A percentile compares a stretch with the other conserved stretches of the same genome.
These are phyloP conservation scores for Spodoptera litura DNA, from an alignment of 1,140 invertebrate species.

Conservation along the genomic window DNA sequence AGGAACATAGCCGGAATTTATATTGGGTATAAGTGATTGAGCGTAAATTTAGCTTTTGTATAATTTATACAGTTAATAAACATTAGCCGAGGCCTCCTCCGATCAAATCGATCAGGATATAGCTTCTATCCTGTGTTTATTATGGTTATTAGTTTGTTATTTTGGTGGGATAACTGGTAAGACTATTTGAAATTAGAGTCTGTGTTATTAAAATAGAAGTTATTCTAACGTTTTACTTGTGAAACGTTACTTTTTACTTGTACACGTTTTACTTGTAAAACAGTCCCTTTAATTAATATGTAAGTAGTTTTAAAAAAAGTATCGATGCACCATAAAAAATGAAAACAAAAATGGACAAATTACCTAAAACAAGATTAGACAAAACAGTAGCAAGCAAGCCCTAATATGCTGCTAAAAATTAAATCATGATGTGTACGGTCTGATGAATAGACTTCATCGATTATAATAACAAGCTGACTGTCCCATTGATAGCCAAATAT, in stretches of 20 bases:
- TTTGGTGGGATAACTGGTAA: neutral
- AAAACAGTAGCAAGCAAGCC: neutral
- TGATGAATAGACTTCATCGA: neutral
- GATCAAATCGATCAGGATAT: slow-evolving; percentile 45
- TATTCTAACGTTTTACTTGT: too few relatives aligned
- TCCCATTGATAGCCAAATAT: slow-evolving; percentile 59
- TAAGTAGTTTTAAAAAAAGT: neutral
- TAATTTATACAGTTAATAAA: slow-evolving; percentile 78
- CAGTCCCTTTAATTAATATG: too few relatives aligned
- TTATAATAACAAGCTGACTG: slow-evolving; percentile 36
- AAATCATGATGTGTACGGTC: neutral
- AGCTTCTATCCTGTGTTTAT: slow-evolving; percentile 24
- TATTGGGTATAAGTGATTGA: slow-evolving; percentile 81
- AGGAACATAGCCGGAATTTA: slow-evolving; percentile 75
- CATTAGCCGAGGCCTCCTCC: slow-evolving; percentile 58
- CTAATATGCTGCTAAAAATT: neutral
- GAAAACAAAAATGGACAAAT: too few relatives aligned
- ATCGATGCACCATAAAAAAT: neutral
- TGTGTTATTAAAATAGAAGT: too few relatives aligned
- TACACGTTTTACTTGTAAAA: too few relatives aligned
- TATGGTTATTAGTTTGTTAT: slow-evolving; percentile 36
- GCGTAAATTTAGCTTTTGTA: slow-evolving; percentile 66
- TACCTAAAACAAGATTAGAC: neutral
- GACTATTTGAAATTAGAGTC: too few relatives aligned
- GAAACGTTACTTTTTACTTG: too few relatives aligned